Percentiles rank a stretch among this genome's conserved stretches.
phyloP scores from a whole-genome alignment of 2,113 vertebrate genomes.

The Paramisgurnus dabryanus region DNA sequence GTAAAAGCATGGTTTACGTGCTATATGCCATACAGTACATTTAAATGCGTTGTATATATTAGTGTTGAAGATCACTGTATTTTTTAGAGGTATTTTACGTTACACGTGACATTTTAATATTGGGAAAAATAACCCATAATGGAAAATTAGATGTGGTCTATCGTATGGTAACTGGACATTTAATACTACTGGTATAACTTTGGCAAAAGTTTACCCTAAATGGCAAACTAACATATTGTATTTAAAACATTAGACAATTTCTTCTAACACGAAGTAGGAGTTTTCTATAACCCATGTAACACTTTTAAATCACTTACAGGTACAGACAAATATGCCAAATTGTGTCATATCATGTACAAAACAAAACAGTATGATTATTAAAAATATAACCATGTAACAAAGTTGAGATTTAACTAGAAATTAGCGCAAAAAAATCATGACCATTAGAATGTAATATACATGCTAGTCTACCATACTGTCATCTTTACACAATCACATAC shows the following conservation, averaged over 20 bases:
- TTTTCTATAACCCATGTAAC: background rate
- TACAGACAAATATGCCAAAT: background rate
- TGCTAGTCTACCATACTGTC: background rate
- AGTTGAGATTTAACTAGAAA: background rate
- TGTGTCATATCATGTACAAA: background rate
- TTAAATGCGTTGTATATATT: background rate
- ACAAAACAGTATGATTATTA: constrained; percentile 5
- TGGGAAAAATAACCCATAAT: background rate
- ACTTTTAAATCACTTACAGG: background rate
- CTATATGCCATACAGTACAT: background rate
- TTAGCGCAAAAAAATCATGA: background rate
- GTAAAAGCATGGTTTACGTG: too few relatives aligned
- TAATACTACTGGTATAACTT: background rate
- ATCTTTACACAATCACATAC: constrained; percentile 5
- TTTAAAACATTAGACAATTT: background rate
- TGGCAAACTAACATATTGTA: background rate
- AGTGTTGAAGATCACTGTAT: background rate
- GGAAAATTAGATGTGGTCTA: background rate
- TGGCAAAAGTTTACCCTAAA: background rate
- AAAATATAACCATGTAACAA: background rate
- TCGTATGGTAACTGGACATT: background rate
- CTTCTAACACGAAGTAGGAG: background rate
- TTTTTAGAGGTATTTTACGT: background rate
- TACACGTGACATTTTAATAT: background rate
- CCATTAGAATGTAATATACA: background rate